These are phyloP conservation scores for Rafetus swinhoei DNA, from an alignment of 2,113 vertebrate genomes.

Conservation along the genomic window DNA sequence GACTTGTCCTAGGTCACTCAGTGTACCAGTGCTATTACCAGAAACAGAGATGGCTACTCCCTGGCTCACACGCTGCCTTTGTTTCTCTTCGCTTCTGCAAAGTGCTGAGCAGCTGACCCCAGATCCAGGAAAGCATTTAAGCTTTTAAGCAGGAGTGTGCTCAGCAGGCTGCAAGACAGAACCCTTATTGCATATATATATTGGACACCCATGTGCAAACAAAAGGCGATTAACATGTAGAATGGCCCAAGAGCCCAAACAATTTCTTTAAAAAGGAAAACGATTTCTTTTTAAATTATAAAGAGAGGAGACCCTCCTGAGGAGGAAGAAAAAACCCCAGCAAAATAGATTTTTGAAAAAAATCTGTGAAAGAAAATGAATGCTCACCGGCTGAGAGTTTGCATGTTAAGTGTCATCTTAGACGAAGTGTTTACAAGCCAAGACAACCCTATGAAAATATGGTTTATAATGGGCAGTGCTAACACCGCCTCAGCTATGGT, in stretches of 20 bases:
- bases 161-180: slow-evolving; percentile 25
- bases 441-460: neutral
- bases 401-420: neutral
- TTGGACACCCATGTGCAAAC: neutral
- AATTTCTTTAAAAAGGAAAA: neutral
- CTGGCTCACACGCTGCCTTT: neutral
- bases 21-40: neutral
- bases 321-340: neutral
- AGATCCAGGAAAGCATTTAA: slow-evolving; percentile 19
- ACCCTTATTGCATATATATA: slow-evolving; percentile 48
- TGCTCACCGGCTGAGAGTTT: neutral
- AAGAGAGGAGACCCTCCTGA: neutral
- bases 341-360: neutral
- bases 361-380: neutral
- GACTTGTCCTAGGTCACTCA: neutral
- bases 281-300: neutral
- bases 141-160: neutral
- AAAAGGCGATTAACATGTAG: slow-evolving; percentile 35
- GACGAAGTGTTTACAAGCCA: neutral
- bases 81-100: neutral
- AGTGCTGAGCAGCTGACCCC: neutral
- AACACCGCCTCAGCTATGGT: slow-evolving; percentile 4
- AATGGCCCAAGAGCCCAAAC: neutral
- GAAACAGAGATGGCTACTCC: neutral
- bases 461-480: neutral